Evolutionary conservation across 2,113 vertebrate genomes (phyloP), one percentile per base, ranked within the genome.

Genomic region (Microtus ochrogaster): DNA sequence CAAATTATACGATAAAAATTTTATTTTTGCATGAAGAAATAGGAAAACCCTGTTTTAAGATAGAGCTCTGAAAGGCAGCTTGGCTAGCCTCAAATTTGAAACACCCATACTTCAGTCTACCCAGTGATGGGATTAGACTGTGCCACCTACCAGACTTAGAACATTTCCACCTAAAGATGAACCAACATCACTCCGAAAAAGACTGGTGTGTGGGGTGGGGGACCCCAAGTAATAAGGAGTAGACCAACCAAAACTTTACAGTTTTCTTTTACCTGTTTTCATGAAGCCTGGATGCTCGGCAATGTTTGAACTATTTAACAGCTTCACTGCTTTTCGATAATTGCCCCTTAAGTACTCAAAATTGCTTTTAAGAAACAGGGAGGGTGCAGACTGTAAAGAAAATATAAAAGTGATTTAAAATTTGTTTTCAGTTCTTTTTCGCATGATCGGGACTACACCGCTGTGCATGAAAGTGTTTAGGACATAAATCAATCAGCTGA

Each of bases 311-410:
- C 99, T 99, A 98, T 99, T 99, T 79, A 99, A 94, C 41, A 99
- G 98, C 97, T 99, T 99, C 94, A 99, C 99, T 0, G 99, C 99
- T 99, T 99, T 99, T 70, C 99, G 98, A 96, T 99, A 99, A 99
- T 99, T 99, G 98, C 99, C 99, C 98, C 99, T 98, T 98, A 99
- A 98, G 98, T 99, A 99, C 92, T 99, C 99, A 98, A 99, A 99
- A 97, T 99, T 99, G 97, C 99, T 99, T 98, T 99, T 99, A 88
- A 99, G 99, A 98, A 99, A 99, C 11, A 99, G 99, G 52, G 99
- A 99, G 61, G 99, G 99, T 22, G 99, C 99, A 96, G 99, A 99
- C 99, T 99, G 98, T 87, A 85, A 98, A 98, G 85, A 89, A 97
- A 97, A 96, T 95, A 93, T 41, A 86, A 65, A 88, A 88, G 79